Evolutionary conservation across 53 echinoderm and acorn worm genomes (phyloP).

Genomic region (Patiria pectinifera): DNA sequence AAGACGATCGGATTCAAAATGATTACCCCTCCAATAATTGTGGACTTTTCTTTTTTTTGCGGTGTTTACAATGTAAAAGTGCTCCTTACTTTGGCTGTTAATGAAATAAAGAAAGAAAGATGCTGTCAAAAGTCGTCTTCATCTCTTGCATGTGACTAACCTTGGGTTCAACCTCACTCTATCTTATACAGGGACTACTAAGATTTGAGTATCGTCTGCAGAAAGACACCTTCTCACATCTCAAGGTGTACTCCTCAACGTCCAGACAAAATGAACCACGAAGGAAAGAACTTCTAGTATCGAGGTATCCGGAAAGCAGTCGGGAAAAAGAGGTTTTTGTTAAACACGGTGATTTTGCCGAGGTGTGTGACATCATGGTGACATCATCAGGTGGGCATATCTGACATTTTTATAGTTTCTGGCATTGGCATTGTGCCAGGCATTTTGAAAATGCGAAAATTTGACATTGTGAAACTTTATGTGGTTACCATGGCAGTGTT

Average conservation of each 20-base stretch:
- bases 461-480: background rate
- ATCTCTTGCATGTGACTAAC: background rate
- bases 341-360: constrained; percentile 63
- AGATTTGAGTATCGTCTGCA: constrained; percentile 78
- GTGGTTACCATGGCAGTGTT: background rate
- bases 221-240: constrained; percentile 50
- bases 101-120: background rate
- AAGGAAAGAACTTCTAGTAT: background rate
- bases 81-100: background rate
- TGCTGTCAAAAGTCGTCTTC: background rate
- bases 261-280: constrained; percentile 37
- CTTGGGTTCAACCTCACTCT: background rate
- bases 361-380: constrained; percentile 87
- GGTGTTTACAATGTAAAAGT: no score
- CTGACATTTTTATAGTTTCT: background rate
- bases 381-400: constrained; percentile 63
- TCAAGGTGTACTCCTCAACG: constrained; percentile 78
- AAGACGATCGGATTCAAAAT: no score
- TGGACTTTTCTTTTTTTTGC: no score
- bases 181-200: constrained; percentile 73
- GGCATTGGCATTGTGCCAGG: background rate
- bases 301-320: background rate
- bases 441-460: background rate
- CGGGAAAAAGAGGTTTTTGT: constrained; percentile 5
- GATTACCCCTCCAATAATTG: no score